These are phyloP conservation scores for Sweltsa coloradensis DNA, from an alignment of 1,140 invertebrate genomes.

Conservation along the genomic window DNA sequence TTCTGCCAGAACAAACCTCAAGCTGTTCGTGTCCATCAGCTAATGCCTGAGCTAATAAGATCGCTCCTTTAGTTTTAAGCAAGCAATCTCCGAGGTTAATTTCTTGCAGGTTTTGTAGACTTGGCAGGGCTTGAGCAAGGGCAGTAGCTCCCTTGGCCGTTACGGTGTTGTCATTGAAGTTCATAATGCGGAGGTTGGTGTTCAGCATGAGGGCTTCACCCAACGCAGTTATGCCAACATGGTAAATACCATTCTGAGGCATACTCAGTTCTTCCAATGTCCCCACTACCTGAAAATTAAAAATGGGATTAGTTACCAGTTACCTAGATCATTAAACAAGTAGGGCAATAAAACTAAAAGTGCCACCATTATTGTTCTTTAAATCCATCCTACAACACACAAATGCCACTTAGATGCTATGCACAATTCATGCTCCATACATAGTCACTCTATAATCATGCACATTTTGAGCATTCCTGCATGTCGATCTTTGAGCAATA, in stretches of 20 bases:
- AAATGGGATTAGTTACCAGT: no score
- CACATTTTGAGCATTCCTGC: no score
- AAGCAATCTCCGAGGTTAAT: slow-evolving; percentile 90
- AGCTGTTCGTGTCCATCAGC: slow-evolving; percentile 36
- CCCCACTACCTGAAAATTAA: slow-evolving; percentile 44
- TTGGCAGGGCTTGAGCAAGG: slow-evolving; percentile 52
- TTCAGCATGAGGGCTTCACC: slow-evolving; percentile 67
- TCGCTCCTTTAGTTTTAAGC: slow-evolving; percentile 67
- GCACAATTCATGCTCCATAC: no score
- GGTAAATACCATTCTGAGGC: slow-evolving; percentile 96
- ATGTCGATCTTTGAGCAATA: no score
- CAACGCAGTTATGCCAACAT: slow-evolving; percentile 66
- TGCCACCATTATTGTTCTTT: no score
- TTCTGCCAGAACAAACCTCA: no score
- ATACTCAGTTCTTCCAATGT: slow-evolving; percentile 83
- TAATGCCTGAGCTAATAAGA: slow-evolving; percentile 55
- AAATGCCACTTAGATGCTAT: no score
- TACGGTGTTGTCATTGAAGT: slow-evolving; percentile 93
- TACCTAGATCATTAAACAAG: no score
- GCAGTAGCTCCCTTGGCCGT: slow-evolving; percentile 56
- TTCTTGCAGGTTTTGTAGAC: slow-evolving; percentile 46
- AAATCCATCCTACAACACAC: no score
- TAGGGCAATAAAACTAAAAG: no score
- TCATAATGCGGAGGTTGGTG: slow-evolving; percentile 59
- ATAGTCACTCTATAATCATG: no score